Base-by-base conservation (phyloP, 2,888 invertebrate genomes). In the Apoda limacodes region DNA sequence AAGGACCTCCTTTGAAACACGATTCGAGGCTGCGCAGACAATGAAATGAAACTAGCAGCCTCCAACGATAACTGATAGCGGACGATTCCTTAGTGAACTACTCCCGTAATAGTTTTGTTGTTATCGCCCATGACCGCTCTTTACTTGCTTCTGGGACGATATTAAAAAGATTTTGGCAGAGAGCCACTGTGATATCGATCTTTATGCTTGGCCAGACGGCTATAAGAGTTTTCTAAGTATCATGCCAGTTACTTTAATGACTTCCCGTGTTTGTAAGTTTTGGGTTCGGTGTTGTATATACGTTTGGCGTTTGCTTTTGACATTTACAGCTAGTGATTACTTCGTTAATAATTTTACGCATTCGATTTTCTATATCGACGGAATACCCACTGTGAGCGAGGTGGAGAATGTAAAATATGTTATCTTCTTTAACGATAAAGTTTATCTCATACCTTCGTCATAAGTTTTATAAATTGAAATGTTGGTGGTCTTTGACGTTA, bases 161-260 rank as follows among this genome's bases (percentile, higher is more conserved):
- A 78, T 78, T 78, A 78, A 78, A 78, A 76, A 78, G 75, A 75
- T 76, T 69, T 75, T 80, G 80, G 80, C 78, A 71, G 52, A 55
- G 60, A 51, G 76, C 78, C 80, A 80, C 60, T 52, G 43, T 62
- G 78, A 76, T 80, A 78, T 76, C 70, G 76, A 80, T 78, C 78
- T 76, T 75, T 68, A 75, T 72, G 75, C 70, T 68, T 60, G 65
- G 65, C 72, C 72, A 72, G 75, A 72, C 71, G 62, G 67, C 66
- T 64, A 65, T 72, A 66, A 63, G 58, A 71, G 61, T 63, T 62
- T 56, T 61, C 58, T 66, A 72, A 74, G 68, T 74, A 62, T 69
- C 63, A 60, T 60, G 66, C 62, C 61, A 57, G 64, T 68, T 60
- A 62, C 53, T 70, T 75, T 76, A 76, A 78, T 78, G 74, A 78